Base-by-base conservation (phyloP, 2,888 invertebrate species). In the Sarcophaga carnaria region DNA sequence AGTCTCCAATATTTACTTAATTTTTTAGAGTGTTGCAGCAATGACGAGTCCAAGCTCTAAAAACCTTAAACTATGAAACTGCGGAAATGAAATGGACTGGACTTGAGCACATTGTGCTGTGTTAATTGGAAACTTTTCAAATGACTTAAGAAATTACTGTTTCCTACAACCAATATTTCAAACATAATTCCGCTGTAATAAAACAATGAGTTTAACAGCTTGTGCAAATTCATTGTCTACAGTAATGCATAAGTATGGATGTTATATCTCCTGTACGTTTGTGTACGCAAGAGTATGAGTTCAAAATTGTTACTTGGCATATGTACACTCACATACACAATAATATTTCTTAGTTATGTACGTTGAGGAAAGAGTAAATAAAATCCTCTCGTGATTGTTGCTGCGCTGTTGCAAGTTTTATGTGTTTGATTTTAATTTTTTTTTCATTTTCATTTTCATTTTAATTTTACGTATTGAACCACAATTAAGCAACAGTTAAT, bases 401-500 rank as follows among this genome's bases (percentile, higher is more conserved):
- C 54, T 54, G 54, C 5, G 4, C 4, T 54, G 17, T 37, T 37
- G 37, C 37, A 37, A 37, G 37, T 37, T 37, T 37, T 20, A 10
- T 37, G 37, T 37, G 37, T 37, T 37, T 10, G 10, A 37, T 2
- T 37, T 37, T 37, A 1, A 22, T 1, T 22, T 22, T 22, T 22
- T 22, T 1, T 2, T 37, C 8, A n/a, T 37, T 37, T 37, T 37
- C 37, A 37, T 37, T 37, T 37, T 37, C 37, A 37, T 37, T 37
- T 37, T 37, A 8, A 37, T 37, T 37, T 37, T 17, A 54, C n/a
- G 71, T 25, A 79, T 71, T 79, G 79, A 71, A 79, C 71, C 71
- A 59, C 75, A 84, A 83, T 80, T 75, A 84, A 84, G 80, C 75
- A 80, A 54, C 79, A 76, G 79, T 75, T 79, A 79, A 71, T 76